These are phyloP conservation scores for Drosophila kokeensis DNA, from an alignment of 2,888 invertebrate species.

Conservation along the genomic window DNA sequence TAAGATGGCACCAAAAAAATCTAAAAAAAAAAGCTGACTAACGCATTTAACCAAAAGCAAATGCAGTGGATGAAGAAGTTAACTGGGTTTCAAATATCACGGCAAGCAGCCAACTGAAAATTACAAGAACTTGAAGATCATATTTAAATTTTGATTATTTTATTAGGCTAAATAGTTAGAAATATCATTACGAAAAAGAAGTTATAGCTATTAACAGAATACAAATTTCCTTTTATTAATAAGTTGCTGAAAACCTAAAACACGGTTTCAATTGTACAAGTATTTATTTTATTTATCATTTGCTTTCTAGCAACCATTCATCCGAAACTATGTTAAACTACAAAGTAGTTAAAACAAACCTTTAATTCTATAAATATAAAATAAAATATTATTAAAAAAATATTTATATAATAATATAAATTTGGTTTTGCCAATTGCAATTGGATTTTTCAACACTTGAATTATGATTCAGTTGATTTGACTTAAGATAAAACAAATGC, in stretches of 20 bases:
- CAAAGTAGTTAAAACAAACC: not conserved
- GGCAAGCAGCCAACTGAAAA: slow-evolving; percentile 38
- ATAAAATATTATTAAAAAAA: too few relatives aligned
- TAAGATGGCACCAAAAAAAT: slow-evolving; percentile 20
- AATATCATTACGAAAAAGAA: not conserved
- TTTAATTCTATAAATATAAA: not conserved
- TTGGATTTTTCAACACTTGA: slow-evolving; percentile 14
- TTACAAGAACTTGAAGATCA: not conserved
- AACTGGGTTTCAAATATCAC: slow-evolving; percentile 19
- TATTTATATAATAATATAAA: too few relatives aligned
- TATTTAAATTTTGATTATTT: not conserved
- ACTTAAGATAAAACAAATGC: slow-evolving; percentile 45
- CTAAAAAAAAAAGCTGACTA: slow-evolving; percentile 25
- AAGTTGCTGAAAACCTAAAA: not conserved
- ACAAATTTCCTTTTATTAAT: not conserved
- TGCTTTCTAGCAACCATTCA: not conserved
- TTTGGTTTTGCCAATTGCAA: not conserved
- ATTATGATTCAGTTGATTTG: slow-evolving; percentile 41
- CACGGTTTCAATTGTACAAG: not conserved
- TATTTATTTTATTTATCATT: not conserved
- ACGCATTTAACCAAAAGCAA: slow-evolving; percentile 4
- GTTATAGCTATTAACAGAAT: not conserved
- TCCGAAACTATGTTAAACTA: not conserved
- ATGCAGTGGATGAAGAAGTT: not conserved
- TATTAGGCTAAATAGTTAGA: too few relatives aligned